A percentile compares a stretch with the other conserved stretches of the same genome.
These are phyloP conservation scores for Charina bottae DNA, from an alignment of 2,113 vertebrate species.

Conservation along the genomic window DNA sequence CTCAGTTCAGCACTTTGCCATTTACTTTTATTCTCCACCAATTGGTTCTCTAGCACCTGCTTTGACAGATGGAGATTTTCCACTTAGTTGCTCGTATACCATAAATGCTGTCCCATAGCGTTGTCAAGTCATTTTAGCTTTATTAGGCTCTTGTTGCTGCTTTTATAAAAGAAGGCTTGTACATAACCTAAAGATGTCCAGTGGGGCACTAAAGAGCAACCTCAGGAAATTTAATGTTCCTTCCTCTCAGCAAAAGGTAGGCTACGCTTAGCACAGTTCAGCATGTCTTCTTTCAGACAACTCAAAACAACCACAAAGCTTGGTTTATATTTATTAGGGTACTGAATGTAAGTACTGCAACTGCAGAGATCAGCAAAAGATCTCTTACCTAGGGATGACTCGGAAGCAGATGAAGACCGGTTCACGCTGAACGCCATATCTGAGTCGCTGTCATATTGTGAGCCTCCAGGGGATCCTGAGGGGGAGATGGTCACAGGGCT, in stretches of 20 bases:
- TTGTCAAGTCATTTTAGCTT: not conserved
- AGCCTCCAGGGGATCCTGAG: slow-evolving; percentile 88
- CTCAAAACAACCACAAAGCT: not conserved
- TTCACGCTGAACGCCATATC: slow-evolving; percentile 96
- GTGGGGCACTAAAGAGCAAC: not conserved
- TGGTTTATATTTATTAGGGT: not conserved
- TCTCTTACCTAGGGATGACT: slow-evolving; percentile 94
- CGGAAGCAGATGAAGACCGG: slow-evolving; percentile 94
- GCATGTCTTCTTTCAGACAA: not conserved
- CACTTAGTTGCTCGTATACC: not conserved
- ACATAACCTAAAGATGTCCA: not conserved
- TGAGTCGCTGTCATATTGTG: slow-evolving; percentile 94
- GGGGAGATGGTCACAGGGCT: slow-evolving; percentile 85
- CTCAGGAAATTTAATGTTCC: not conserved
- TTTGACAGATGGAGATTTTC: not conserved
- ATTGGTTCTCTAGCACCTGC: not conserved
- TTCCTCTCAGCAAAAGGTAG: not conserved
- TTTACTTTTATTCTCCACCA: not conserved
- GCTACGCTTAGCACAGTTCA: not conserved
- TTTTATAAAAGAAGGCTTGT: not conserved
- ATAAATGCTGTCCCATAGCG: not conserved
- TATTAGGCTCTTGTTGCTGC: not conserved
- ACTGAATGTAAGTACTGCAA: not conserved
- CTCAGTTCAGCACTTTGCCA: not conserved
- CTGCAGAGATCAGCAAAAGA: not conserved